Base-by-base conservation (phyloP, 2,797 vertebrate species). In the Sebastes hubbsi region DNA sequence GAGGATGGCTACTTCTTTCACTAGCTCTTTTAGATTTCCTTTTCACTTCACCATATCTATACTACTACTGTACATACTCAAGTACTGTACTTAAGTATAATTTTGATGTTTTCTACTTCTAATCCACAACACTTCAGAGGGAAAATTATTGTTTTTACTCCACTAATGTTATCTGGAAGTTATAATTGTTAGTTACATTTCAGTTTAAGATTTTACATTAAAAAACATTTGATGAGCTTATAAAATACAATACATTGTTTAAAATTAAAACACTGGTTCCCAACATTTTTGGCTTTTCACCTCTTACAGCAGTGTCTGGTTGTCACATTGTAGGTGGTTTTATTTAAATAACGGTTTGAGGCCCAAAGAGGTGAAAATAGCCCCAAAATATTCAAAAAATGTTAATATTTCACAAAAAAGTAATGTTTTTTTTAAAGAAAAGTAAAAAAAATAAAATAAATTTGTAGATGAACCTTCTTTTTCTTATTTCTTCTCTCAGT, bases 1-100 rank as follows among this genome's bases (percentile, higher is more conserved):
- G 10, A 65, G 69, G 60, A 72, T 46, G 81, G 66, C 16, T 72
- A 24, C 61, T 59, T 82, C 66, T 75, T 67, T 49, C 42, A 36
- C 25, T 22, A 6, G 14, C 25, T 58, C 20, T 68, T 80, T 80
- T 34, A 70, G 16, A 56, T 67, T 78, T 59, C 30, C 38, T 71
- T 52, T 78, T 74, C 34, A 29, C 27, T 55, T 5, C 20, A 29
- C 11, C n/a, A 6, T 58, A 73, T 72, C 25, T 72, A 30, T 0
- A 38, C 36, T 38, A 14, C 36, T 38, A 38, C 13, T 42, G 38
- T 42, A 42, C 60, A 4, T 56, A 16, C 46, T 72, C 1, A 3
- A 55, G 9, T 20, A 4, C 34, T 25, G 14, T 46, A 18, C 42
- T 46, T 36, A 34, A 34, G 32, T 16, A 29, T 27, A 13, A 64